Evolutionary conservation across 2,888 invertebrate genomes (phyloP), one percentile per base, ranked within the genome.

Genomic region (Limnephilus marmoratus): DNA sequence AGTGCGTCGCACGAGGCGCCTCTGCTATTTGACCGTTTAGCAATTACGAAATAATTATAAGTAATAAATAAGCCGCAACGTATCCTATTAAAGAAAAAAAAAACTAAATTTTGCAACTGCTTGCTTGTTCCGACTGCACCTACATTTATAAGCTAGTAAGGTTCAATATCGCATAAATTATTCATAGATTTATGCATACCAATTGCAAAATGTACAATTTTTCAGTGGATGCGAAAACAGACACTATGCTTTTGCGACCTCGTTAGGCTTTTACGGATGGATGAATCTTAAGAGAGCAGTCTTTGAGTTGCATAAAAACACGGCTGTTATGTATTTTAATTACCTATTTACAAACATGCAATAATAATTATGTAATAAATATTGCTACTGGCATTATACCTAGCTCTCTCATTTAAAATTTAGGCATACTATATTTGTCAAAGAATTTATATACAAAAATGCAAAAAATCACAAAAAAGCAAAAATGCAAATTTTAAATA

Each of bases 91-190:
- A 68, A 68, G 68, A 7, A n/a, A 68, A 68, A 68, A 68, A 68
- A 68, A 68, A n/a, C 88, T 0, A 80, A 41, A 89, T 89, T 81
- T 89, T 81, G 88, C 88, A 89, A 89, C 37, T 15, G 12, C 85
- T 7, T 9, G 85, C n/a, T 37, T n/a, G 88, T 88, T 68, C 88
- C 68, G 88, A 89, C 88, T 89, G 88, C 88, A 80, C 88, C 88
- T 80, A 81, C 31, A 31, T 89, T 24, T 49, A 68, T 18, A n/a
- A 15, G 41, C 37, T 80, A 37, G 12, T 37, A 37, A 80, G 88
- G 81, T 80, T 41, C 80, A 89, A 80, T 81, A 80, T 89, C 88
- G 88, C 88, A 12, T 45, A 89, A 15, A 68, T 34, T n/a, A 34
- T 89, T 29, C 13, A 37, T 29, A 11, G 88, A 34, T 41, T 37